Evolutionary conservation across 2,113 vertebrate genomes (phyloP).

Genomic region (Platysternon megacephalum): DNA sequence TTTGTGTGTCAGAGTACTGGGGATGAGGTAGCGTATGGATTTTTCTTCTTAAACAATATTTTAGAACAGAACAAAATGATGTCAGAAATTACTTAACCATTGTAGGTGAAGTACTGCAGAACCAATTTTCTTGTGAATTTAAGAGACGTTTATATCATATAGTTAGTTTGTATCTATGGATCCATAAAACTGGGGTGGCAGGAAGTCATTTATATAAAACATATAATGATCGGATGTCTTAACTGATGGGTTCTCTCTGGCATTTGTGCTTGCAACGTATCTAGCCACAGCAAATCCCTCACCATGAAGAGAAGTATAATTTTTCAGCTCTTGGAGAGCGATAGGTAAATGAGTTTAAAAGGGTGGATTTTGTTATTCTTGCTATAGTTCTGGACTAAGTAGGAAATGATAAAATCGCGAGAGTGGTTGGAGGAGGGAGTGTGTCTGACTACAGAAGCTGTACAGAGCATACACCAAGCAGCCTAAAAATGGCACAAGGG

Average conservation of each 20-base stretch:
- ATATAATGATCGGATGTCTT: neutral
- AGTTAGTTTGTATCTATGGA: neutral
- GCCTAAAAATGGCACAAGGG: neutral
- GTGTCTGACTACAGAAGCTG: neutral
- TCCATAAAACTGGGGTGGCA: neutral
- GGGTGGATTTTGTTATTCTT: neutral
- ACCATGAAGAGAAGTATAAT: neutral
- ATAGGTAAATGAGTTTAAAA: neutral
- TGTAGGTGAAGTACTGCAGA: neutral
- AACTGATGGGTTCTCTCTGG: neutral
- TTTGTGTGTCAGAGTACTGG: neutral
- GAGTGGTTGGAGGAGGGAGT: neutral
- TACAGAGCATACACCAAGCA: accelerated
- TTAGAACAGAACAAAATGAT: neutral
- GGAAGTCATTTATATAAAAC: neutral
- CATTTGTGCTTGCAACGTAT: neutral
- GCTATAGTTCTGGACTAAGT: neutral
- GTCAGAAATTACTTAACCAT: neutral
- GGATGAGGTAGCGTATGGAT: neutral
- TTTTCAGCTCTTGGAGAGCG: neutral
- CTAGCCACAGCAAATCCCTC: neutral
- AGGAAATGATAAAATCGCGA: neutral
- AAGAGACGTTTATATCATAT: neutral
- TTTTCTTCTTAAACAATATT: neutral
- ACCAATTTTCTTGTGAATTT: neutral